Conservation (phyloP, 1,140 invertebrate species). For the Aphelinus atriplicis region DNA sequence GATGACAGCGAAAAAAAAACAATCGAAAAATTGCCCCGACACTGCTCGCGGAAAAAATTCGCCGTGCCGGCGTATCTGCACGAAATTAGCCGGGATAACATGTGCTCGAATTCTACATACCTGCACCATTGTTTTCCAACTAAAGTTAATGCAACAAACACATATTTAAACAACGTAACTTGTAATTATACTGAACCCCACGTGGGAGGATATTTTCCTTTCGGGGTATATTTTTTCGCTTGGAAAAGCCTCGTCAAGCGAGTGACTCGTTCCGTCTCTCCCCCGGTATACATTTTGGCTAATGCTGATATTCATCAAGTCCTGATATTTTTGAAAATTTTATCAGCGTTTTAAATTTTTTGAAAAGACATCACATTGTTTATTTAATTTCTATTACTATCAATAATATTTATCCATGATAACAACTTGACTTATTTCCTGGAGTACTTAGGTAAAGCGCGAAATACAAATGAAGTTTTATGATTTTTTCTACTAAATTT, state of each 20-base stretch:
- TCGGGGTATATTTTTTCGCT: slow-evolving; percentile 65
- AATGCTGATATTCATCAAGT: too few species aligned
- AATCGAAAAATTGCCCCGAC: slow-evolving; percentile 62
- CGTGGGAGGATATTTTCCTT: slow-evolving; percentile 67
- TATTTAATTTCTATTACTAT: neutral
- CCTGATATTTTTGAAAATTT: too few species aligned
- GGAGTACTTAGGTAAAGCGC: slow-evolving; percentile 2
- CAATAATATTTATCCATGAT: slow-evolving; percentile 11
- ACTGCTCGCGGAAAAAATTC: slow-evolving; percentile 52
- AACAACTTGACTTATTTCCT: slow-evolving; percentile 25
- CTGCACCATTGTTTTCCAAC: slow-evolving; percentile 63
- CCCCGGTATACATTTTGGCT: neutral
- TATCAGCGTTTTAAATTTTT: too few species aligned
- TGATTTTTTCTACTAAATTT: neutral
- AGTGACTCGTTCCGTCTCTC: slow-evolving; percentile 38
- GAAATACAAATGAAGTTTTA: slow-evolving; percentile 26
- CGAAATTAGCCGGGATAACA: slow-evolving; percentile 37
- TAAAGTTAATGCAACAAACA: slow-evolving; percentile 63
- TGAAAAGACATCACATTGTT: too few species aligned
- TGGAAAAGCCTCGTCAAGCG: slow-evolving; percentile 62
- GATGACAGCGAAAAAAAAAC: slow-evolving; percentile 64
- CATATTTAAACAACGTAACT: slow-evolving; percentile 66
- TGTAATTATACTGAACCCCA: slow-evolving; percentile 64
- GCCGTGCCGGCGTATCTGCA: neutral
- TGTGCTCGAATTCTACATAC: slow-evolving; percentile 54